phyloP scores from a whole-genome alignment of 2,797 vertebrate species.

The Atherinosoma microstoma region DNA sequence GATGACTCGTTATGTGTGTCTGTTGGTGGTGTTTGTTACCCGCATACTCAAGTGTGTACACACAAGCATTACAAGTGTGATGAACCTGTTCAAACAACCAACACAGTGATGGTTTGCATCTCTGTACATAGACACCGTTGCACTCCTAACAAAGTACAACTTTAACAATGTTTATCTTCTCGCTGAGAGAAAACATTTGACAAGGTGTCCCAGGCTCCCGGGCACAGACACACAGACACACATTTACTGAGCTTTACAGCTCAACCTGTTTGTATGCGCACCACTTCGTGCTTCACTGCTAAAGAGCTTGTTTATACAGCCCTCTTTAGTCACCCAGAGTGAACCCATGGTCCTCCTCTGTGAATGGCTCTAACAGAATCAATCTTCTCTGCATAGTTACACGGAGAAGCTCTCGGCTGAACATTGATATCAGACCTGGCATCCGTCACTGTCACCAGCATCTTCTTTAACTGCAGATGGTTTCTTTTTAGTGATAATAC shows the following conservation, averaged over 20 bases:
- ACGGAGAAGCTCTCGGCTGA: slow-evolving; percentile 19
- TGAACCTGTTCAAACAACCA: slow-evolving; percentile 77
- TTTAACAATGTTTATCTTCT: slow-evolving; percentile 70
- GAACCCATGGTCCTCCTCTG: slow-evolving; percentile 57
- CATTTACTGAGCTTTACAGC: slow-evolving; percentile 44
- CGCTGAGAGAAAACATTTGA: slow-evolving; percentile 58
- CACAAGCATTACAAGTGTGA: slow-evolving; percentile 51
- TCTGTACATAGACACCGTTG: slow-evolving; percentile 67
- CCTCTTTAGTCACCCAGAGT: slow-evolving; percentile 70
- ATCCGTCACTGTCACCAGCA: slow-evolving; percentile 39
- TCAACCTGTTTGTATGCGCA: slow-evolving; percentile 62
- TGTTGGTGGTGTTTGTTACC: slow-evolving; percentile 51
- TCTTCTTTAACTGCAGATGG: slow-evolving; percentile 33
- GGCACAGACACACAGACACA: slow-evolving; percentile 41
- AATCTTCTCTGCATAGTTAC: slow-evolving; percentile 43
- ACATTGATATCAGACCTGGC: slow-evolving; percentile 26
- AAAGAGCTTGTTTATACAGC: slow-evolving; percentile 74
- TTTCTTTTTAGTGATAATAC: slow-evolving; percentile 34
- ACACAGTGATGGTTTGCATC: slow-evolving; percentile 46
- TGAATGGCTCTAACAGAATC: slow-evolving; percentile 44
- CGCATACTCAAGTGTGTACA: slow-evolving; percentile 55
- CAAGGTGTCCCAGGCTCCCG: slow-evolving; percentile 57
- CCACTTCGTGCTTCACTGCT: slow-evolving; percentile 69
- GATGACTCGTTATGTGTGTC: slow-evolving; percentile 20
- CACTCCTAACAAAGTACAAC: slow-evolving; percentile 39